These are phyloP conservation scores for Phyllostomus discolor DNA, from an alignment of 2,113 vertebrate species.

Conservation along the genomic window DNA sequence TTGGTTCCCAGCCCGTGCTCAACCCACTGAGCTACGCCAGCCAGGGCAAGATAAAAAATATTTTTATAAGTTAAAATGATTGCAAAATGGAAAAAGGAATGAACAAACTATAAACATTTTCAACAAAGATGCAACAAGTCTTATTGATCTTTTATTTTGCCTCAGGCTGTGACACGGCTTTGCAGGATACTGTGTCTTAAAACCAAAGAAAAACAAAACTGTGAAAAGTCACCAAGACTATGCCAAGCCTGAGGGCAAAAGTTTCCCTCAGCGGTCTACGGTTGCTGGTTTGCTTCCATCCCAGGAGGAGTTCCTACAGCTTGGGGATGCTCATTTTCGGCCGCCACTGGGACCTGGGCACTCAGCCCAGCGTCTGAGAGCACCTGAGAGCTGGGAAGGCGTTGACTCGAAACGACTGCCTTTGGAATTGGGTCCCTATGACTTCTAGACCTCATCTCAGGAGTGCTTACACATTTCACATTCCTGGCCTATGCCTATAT, in stretches of 20 bases:
- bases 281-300: neutral
- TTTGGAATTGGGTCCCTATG: neutral
- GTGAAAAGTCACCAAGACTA: neutral
- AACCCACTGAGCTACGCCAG: too few species aligned
- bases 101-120: neutral
- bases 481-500: neutral
- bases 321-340: neutral
- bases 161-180: neutral
- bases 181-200: neutral
- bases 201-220: neutral
- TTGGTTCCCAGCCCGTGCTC: too few species aligned
- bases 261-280: neutral
- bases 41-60: neutral
- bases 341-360: neutral
- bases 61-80: neutral
- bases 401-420: neutral
- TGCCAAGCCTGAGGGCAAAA: neutral
- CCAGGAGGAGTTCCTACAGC: neutral
- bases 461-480: neutral
- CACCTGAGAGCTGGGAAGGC: neutral
- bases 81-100: neutral
- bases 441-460: neutral
- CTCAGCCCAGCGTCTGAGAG: neutral
- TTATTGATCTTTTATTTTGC: slow-evolving; percentile 25
- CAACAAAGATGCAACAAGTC: neutral